Conservation (phyloP, 2,113 vertebrate genomes). For the Benitochromis conjunctus region DNA sequence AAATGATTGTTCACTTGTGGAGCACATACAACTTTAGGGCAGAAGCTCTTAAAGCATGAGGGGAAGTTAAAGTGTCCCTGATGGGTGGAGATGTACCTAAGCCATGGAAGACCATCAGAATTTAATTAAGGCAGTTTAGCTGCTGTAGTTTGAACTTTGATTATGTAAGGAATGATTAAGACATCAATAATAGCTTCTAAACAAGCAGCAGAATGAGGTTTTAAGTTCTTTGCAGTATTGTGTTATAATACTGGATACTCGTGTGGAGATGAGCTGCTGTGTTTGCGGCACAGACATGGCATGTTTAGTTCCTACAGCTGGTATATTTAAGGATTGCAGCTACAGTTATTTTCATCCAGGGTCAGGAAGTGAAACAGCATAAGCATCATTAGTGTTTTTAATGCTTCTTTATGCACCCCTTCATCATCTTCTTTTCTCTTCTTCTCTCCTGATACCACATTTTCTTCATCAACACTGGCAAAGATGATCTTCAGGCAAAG, state of each 20-base stretch:
- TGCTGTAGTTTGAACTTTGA: not conserved
- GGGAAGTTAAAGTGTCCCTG: slow-evolving; percentile 11
- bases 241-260: slow-evolving; percentile 15
- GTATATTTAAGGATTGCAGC: not conserved
- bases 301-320: not conserved
- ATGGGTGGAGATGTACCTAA: not conserved
- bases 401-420: not conserved
- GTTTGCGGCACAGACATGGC: not conserved
- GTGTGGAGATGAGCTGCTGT: slow-evolving; percentile 1
- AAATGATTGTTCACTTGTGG: not conserved
- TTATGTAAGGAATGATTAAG: not conserved
- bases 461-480: not conserved
- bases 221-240: slow-evolving; percentile 25
- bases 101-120: not conserved
- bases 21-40: not conserved
- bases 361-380: not conserved
- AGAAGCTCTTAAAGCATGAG: not conserved
- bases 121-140: not conserved
- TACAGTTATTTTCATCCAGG: not conserved
- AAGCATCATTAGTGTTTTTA: not conserved
- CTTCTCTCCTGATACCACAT: not conserved
- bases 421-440: not conserved
- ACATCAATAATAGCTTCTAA: not conserved
- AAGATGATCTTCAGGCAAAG: not conserved
- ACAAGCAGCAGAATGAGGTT: slow-evolving; percentile 4